phyloP scores from a whole-genome alignment of 2,888 invertebrate species.

The Aphrophora alni region DNA sequence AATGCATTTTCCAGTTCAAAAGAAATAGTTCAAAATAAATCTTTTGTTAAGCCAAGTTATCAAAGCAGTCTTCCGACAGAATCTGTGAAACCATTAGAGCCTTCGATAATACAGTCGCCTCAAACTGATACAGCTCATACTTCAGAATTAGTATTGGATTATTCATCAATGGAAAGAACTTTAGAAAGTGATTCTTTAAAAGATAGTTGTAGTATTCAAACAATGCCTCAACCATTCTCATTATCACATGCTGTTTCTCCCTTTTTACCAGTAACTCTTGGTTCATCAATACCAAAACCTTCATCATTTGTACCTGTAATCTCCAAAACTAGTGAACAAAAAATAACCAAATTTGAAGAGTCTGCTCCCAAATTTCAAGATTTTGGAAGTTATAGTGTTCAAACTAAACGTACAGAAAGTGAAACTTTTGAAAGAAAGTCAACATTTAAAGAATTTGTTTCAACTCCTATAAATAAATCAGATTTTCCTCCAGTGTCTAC shows the following conservation, averaged over 20 bases:
- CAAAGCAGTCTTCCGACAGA: not conserved
- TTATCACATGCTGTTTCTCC: not conserved
- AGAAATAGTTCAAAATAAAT: not conserved
- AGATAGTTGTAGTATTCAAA: not conserved
- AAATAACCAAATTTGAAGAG: not conserved
- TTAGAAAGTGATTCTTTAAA: not conserved
- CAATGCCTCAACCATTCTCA: not conserved
- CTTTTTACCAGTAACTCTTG: not conserved
- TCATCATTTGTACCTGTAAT: not conserved
- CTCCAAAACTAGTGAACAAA: not conserved
- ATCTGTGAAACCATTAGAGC: not conserved
- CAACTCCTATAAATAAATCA: not conserved
- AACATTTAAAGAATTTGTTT: not conserved
- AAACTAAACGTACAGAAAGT: slow-evolving; percentile 11
- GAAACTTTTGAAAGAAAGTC: not conserved
- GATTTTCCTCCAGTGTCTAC: slow-evolving; percentile 46
- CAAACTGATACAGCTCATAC: not conserved
- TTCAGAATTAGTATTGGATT: not conserved
- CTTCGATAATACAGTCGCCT: not conserved
- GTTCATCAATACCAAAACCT: not conserved
- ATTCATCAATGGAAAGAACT: not conserved
- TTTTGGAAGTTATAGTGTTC: slow-evolving; percentile 14
- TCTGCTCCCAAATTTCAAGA: not conserved
- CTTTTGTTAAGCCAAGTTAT: not conserved
- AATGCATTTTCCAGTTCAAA: slow-evolving; percentile 1